Evolutionary conservation across 1,140 invertebrate species (phyloP).

Genomic region (Contarinia nasturtii): DNA sequence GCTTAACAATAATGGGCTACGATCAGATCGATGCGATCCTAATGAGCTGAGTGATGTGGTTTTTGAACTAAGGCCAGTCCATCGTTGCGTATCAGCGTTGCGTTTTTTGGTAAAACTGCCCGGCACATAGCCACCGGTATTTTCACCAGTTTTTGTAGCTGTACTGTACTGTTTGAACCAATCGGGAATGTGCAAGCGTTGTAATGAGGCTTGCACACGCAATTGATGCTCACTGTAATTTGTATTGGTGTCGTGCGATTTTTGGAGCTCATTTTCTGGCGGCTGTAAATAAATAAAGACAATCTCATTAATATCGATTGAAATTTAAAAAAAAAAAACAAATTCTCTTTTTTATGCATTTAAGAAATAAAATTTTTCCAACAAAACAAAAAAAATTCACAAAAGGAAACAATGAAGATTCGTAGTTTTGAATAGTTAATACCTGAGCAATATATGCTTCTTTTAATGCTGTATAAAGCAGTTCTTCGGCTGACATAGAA

Average conservation of each 20-base stretch:
- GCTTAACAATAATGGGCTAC: slow-evolving; percentile 21
- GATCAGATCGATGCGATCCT: slow-evolving; percentile 25
- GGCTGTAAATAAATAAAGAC: slow-evolving; percentile 40
- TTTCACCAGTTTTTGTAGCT: slow-evolving; percentile 15
- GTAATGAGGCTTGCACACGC: slow-evolving; percentile 74
- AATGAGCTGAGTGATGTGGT: slow-evolving; percentile 55
- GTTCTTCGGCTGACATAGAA: background rate
- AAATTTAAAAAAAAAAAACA: background rate
- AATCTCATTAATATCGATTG: background rate
- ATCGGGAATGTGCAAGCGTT: slow-evolving; percentile 82
- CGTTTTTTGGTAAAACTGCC: slow-evolving; percentile 32
- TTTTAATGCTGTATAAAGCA: background rate
- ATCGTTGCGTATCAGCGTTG: slow-evolving; percentile 45
- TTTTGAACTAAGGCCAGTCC: slow-evolving; percentile 54
- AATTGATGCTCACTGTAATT: slow-evolving; percentile 77
- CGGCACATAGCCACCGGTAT: slow-evolving; percentile 12
- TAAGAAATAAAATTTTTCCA: background rate
- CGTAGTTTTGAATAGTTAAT: too few relatives aligned
- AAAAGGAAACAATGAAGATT: too few relatives aligned
- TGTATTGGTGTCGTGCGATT: slow-evolving; percentile 34
- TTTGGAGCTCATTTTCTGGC: slow-evolving; percentile 81
- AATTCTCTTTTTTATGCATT: background rate
- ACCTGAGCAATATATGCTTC: too few relatives aligned
- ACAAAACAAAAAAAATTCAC: background rate
- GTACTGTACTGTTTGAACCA: slow-evolving; percentile 40